Evolutionary conservation across 2,888 invertebrate genomes (phyloP).

Genomic region (Danaus chrysippus): DNA sequence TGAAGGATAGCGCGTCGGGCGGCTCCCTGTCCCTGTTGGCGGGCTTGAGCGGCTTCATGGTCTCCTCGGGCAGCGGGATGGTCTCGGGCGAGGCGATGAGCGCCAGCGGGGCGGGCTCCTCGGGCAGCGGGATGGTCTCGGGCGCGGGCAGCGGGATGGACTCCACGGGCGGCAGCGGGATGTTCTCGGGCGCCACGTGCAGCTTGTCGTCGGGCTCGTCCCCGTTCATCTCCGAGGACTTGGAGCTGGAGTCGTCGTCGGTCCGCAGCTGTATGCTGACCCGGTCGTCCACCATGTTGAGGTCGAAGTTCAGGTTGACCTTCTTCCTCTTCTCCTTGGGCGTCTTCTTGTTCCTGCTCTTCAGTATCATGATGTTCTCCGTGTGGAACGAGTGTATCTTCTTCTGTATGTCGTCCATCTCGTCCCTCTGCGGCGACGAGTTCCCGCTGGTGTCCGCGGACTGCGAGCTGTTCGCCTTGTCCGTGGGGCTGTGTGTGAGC

Average conservation of each 20-base stretch:
- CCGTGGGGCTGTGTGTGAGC: conserved; percentile 55
- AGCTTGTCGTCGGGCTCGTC: conserved; percentile 56
- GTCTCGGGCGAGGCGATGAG: conserved; percentile 57
- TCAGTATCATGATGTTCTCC: conserved; percentile 80
- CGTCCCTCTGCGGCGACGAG: conserved; percentile 74
- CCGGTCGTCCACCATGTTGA: conserved; percentile 75
- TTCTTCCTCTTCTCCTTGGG: conserved; percentile 75
- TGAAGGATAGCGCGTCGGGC: conserved; percentile 51
- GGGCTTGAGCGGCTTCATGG: conserved; percentile 46
- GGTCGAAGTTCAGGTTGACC: conserved; percentile 75
- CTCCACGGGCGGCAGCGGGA: conserved; percentile 65
- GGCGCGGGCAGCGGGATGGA: conserved; percentile 68
- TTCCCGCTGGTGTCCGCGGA: conserved; percentile 73
- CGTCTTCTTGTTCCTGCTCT: conserved; percentile 80
- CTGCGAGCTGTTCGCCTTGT: conserved; percentile 61
- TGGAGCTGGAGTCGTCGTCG: conserved; percentile 49
- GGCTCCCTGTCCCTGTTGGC: conserved; percentile 38
- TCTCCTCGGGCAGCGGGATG: conserved; percentile 65
- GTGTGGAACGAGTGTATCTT: conserved; percentile 81
- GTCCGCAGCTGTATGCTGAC: conserved; percentile 72
- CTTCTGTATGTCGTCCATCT: conserved; percentile 81
- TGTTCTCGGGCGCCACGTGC: conserved; percentile 64
- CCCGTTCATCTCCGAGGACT: conserved; percentile 57
- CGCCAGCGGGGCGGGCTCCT: conserved; percentile 56
- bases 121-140: conserved; percentile 63